phyloP scores from a whole-genome alignment of 2,113 vertebrate genomes.

The Chinchilla lanigera region DNA sequence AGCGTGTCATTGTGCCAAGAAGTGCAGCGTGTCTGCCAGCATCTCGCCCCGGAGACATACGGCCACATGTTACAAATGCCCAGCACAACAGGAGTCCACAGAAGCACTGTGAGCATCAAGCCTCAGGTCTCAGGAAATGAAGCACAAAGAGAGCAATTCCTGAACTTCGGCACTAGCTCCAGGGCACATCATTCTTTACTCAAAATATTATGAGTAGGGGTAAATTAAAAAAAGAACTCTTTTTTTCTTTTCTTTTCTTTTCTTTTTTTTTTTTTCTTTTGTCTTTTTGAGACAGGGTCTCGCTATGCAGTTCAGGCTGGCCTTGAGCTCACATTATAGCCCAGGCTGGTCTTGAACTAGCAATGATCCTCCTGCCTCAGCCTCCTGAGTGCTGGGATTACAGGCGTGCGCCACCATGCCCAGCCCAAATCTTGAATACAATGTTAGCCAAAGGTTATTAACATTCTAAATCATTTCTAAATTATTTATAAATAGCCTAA shows the following conservation, averaged over 20 bases:
- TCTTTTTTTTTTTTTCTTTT: too few species aligned
- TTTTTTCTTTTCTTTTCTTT: too few species aligned
- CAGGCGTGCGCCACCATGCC: too few species aligned
- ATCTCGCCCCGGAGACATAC: background rate
- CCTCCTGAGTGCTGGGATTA: too few species aligned
- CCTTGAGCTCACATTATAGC: too few species aligned
- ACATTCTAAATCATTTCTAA: background rate
- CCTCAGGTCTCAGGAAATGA: background rate
- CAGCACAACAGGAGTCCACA: accelerated
- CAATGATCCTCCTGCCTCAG: too few species aligned
- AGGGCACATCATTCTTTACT: background rate
- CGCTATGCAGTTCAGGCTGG: too few species aligned
- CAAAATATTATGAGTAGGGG: background rate
- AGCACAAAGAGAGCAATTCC: background rate
- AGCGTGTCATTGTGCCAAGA: background rate
- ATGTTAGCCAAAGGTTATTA: background rate
- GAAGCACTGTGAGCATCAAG: background rate
- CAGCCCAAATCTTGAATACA: background rate
- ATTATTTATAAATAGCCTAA: background rate
- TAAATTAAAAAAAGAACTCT: background rate
- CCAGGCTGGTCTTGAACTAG: too few species aligned
- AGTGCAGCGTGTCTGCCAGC: background rate
- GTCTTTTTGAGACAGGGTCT: too few species aligned
- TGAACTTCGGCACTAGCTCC: background rate
- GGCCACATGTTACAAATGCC: background rate